Conservation (phyloP, 53 echinoderm and acorn worm species). For the Arbacia lixula region DNA sequence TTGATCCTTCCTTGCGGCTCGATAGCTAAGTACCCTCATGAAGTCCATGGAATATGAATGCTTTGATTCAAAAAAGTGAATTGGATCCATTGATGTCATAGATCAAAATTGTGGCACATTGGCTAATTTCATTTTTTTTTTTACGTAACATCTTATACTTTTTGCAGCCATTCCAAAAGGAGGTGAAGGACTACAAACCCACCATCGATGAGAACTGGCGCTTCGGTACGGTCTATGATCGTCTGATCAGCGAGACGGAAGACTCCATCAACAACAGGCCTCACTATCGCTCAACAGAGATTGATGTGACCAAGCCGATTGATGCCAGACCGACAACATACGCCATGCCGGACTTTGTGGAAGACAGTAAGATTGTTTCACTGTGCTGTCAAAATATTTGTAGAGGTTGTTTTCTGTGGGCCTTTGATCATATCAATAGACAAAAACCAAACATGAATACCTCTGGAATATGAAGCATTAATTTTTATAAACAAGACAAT, state of each 20-base stretch:
- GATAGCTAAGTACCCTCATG: too few species aligned
- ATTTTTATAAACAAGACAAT: too few species aligned
- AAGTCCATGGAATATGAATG: too few species aligned
- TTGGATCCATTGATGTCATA: too few species aligned
- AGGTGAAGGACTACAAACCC: slow-evolving; percentile 94
- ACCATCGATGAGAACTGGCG: slow-evolving; percentile 83
- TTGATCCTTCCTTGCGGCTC: too few species aligned
- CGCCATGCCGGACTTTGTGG: slow-evolving; percentile 79
- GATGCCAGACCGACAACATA: slow-evolving; percentile 77
- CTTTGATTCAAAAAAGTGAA: too few species aligned
- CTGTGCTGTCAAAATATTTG: not conserved
- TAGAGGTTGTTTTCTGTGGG: too few species aligned
- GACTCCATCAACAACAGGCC: slow-evolving; percentile 84
- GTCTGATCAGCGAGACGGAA: slow-evolving; percentile 86
- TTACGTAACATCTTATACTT: not conserved
- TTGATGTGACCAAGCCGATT: slow-evolving; percentile 85
- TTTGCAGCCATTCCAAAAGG: slow-evolving; percentile 85
- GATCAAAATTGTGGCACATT: too few species aligned
- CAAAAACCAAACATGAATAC: too few species aligned
- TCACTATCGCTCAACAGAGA: slow-evolving; percentile 87
- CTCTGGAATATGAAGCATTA: too few species aligned
- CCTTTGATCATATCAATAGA: too few species aligned
- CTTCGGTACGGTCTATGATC: slow-evolving; percentile 88
- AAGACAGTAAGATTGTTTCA: slow-evolving; percentile 75
- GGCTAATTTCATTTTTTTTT: not conserved